Evolutionary conservation across 2,888 invertebrate species (phyloP).

Genomic region (Resseliella maxima): DNA sequence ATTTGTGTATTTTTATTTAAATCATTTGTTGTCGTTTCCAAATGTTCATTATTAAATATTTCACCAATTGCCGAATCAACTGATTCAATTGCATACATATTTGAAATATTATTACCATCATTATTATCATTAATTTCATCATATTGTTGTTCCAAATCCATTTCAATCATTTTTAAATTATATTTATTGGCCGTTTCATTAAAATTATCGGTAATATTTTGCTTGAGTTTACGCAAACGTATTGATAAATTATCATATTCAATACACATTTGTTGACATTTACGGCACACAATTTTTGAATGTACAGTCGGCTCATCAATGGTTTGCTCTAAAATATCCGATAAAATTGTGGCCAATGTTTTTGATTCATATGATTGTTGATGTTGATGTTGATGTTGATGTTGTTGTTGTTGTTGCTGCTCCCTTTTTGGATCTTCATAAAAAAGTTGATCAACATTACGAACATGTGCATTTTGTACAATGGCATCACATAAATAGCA

Average conservation of each 20-base stretch:
- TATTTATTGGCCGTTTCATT: slow-evolving; percentile 66
- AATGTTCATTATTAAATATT: slow-evolving; percentile 26
- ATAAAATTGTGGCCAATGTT: slow-evolving; percentile 59
- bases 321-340: slow-evolving; percentile 61
- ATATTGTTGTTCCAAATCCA: not conserved
- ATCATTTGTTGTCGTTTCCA: not conserved
- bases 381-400: no score
- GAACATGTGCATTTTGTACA: not conserved
- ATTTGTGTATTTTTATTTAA: not conserved
- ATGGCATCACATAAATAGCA: not conserved
- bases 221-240: slow-evolving; percentile 69
- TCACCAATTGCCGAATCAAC: not conserved
- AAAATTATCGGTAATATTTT: slow-evolving; percentile 70
- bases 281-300: slow-evolving; percentile 74
- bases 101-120: not conserved
- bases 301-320: slow-evolving; percentile 70
- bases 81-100: slow-evolving; percentile 50
- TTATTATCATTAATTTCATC: not conserved
- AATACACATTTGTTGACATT: slow-evolving; percentile 73
- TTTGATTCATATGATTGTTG: slow-evolving; percentile 57
- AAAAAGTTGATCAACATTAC: not conserved
- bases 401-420: slow-evolving; percentile 58
- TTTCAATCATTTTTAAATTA: slow-evolving; percentile 49
- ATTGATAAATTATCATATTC: slow-evolving; percentile 74
- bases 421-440: not conserved